Conservation (phyloP, 1,140 invertebrate species). For the Drosophila ogumai region DNA sequence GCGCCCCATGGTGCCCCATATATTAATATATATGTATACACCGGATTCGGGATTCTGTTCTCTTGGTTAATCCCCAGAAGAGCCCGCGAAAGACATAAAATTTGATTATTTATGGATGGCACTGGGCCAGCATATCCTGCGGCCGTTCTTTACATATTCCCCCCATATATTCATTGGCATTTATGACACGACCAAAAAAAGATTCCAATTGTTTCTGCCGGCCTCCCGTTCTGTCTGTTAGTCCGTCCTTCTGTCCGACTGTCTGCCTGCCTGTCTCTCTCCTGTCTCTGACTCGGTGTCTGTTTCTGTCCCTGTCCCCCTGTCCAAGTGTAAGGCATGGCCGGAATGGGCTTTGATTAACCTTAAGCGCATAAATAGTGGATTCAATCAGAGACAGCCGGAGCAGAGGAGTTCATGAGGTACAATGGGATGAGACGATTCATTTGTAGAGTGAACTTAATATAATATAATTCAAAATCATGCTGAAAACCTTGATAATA, state of each 20-base stretch:
- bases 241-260: slow-evolving; percentile 5
- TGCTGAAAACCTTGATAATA: neutral
- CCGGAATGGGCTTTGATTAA: slow-evolving; percentile 80
- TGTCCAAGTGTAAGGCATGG: slow-evolving; percentile 73
- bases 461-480: neutral
- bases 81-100: slow-evolving; percentile 75
- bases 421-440: slow-evolving; percentile 10
- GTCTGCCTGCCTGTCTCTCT: slow-evolving; percentile 9
- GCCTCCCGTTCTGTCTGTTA: slow-evolving; percentile 44
- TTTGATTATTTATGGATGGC: slow-evolving; percentile 83
- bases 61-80: slow-evolving; percentile 67
- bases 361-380: slow-evolving; percentile 83
- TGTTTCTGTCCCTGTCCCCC: slow-evolving; percentile 28
- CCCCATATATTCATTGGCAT: slow-evolving; percentile 68
- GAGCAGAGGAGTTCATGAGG: slow-evolving; percentile 17
- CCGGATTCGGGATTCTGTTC: slow-evolving; percentile 39
- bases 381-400: slow-evolving; percentile 73
- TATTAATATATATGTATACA: slow-evolving; percentile 26
- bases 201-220: slow-evolving; percentile 78
- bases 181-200: slow-evolving; percentile 75
- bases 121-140: slow-evolving; percentile 77
- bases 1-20: slow-evolving; percentile 78
- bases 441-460: neutral
- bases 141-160: slow-evolving; percentile 51
- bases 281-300: slow-evolving; percentile 10